These are phyloP conservation scores for Lates japonicus DNA, from an alignment of 2,797 vertebrate genomes.

Conservation along the genomic window DNA sequence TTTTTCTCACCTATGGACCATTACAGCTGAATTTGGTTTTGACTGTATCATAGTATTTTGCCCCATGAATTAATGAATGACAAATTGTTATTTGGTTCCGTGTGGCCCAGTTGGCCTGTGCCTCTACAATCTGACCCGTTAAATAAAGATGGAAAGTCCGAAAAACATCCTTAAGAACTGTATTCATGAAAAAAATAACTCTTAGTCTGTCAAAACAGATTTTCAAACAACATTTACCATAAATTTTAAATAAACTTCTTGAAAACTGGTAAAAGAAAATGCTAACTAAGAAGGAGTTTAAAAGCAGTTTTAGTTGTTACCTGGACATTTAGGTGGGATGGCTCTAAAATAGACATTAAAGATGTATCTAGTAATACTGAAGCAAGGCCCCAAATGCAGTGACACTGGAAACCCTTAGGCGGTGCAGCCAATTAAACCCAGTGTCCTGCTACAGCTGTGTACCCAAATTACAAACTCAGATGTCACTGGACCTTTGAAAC, in stretches of 20 bases:
- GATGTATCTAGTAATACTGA: constrained; percentile 18
- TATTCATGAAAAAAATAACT: not conserved
- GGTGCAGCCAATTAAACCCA: constrained; percentile 64
- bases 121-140: not conserved
- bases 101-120: not conserved
- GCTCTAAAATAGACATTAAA: constrained; percentile 4
- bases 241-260: not conserved
- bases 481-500: constrained; percentile 74
- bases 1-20: constrained; percentile 16
- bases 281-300: not conserved
- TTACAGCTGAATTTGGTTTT: constrained; percentile 20
- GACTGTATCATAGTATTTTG: not conserved
- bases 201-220: not conserved
- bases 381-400: constrained; percentile 11
- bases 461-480: constrained; percentile 81
- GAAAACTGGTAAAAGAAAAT: not conserved
- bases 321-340: constrained; percentile 3
- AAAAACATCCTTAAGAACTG: not conserved
- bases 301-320: not conserved
- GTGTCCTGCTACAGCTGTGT: constrained; percentile 49
- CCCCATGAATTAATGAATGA: not conserved
- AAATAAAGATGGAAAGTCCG: not conserved
- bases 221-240: not conserved
- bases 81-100: constrained; percentile 2
- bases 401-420: too few species aligned